Evolutionary conservation across 2,888 invertebrate genomes (phyloP), one percentile per base, ranked within the genome.

Genomic region (Glyphotaelius pellucidus): DNA sequence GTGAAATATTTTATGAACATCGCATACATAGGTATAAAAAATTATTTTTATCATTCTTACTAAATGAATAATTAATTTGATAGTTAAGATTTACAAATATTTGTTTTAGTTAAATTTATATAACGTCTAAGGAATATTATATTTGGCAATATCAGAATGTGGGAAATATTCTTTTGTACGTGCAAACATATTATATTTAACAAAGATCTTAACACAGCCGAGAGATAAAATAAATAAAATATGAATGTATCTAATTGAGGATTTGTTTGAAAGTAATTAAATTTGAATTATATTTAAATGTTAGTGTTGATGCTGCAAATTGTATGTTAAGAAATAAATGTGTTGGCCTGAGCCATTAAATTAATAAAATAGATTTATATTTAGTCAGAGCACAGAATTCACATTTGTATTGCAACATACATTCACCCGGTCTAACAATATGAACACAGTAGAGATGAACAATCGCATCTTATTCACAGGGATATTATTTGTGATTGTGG

Each of bases 291-390:
- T 86, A 79, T 90, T 80, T 32, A 84, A 84, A 3, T 80, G 90
- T 86, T 86, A 86, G 38, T 90, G 90, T 90, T 84, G 84, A 90
- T 90, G 90, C 86, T 86, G 79, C 90, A 90, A 88, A 90, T 90
- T 90, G 80, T 90, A 42, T 86, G 32, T 90, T 90, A 80, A 86
- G 87, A 83, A 52, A 90, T 90, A 79, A 38, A 31, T 79, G 80
- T 87, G 87, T 86, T 83, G 90, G 86, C 87, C 31, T n/a, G 30
- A 88, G 90, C 81, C 81, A 90, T 80, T 80, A n/a, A 38, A 80
- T 80, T 32, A 47, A 88, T 52, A 67, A 35, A 52, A 42, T 31
- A 88, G 47, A 52, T 79, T 38, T 88, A 80, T 42, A 42, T 81
- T 47, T 38, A 47, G 79, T 88, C 80, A 90, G 80, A 80, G 90